Conservation (phyloP, 2,888 invertebrate genomes). For the Dexiosoma caninum region DNA sequence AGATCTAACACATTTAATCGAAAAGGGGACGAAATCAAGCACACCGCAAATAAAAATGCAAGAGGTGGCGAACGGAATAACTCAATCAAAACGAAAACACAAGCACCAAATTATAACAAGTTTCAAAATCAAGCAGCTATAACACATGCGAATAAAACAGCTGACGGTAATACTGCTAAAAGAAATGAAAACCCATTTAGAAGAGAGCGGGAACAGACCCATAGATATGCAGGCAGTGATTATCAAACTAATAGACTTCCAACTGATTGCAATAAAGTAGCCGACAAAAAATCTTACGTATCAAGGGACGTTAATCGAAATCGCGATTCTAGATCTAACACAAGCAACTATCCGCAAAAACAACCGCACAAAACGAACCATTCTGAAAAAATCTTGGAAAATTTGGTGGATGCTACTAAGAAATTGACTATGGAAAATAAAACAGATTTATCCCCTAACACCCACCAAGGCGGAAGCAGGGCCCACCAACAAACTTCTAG, state of each 20-base stretch:
- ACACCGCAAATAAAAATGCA: conserved; percentile 12
- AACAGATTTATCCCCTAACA: conserved; percentile 28
- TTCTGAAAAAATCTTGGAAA: conserved; percentile 65
- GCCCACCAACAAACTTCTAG: conserved; percentile 44
- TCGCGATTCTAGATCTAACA: conserved; percentile 62
- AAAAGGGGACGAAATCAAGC: conserved; percentile 54
- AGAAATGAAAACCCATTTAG: conserved; percentile 43
- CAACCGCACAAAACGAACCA: conserved; percentile 65
- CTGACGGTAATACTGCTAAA: conserved; percentile 32
- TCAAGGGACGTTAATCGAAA: conserved; percentile 54
- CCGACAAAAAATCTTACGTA: conserved; percentile 51
- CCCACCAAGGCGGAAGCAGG: conserved; percentile 15
- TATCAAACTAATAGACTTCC: conserved; percentile 43
- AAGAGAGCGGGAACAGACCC: conserved; percentile 33
- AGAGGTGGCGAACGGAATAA: conserved; percentile 30
- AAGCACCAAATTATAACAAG: conserved; percentile 23
- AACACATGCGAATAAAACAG: conserved; percentile 18
- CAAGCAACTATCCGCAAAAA: conserved; percentile 28
- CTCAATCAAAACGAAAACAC: conserved; percentile 2
- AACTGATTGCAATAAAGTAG: conserved; percentile 19
- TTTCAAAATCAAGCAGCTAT: neutral
- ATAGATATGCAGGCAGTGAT: neutral
- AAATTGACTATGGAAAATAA: conserved; percentile 70
- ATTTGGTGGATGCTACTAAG: conserved; percentile 69
- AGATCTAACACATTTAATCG: conserved; percentile 38